Conservation (phyloP, 1,140 invertebrate genomes). For the Drosophila pachea region DNA sequence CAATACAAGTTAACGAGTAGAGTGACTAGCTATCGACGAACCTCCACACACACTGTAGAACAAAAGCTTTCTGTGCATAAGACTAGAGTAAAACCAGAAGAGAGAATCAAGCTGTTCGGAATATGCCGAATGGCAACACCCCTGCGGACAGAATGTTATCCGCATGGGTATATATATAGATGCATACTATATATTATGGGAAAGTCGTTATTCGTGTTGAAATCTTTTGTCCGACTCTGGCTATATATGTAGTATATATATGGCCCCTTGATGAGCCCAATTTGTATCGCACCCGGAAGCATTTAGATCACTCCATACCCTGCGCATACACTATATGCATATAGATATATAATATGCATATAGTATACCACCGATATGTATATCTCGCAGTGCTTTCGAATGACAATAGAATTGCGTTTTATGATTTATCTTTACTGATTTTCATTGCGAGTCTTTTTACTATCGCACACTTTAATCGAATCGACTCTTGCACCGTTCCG, state of each 20-base stretch:
- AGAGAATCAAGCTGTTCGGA: not conserved
- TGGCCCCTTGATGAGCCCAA: not conserved
- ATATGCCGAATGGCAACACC: not conserved
- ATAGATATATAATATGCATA: no score
- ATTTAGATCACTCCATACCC: not conserved
- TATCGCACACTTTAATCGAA: constrained; percentile 38
- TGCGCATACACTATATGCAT: no score
- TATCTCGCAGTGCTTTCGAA: not conserved
- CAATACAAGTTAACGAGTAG: no score
- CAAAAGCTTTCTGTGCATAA: not conserved
- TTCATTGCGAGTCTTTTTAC: constrained; percentile 3
- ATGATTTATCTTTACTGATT: constrained; percentile 21
- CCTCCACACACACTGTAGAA: no score
- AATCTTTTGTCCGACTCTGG: no score
- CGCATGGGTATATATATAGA: no score
- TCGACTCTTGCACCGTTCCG: constrained; percentile 39
- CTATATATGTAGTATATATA: no score
- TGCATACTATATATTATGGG: no score
- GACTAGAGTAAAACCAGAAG: not conserved
- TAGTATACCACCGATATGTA: not conserved
- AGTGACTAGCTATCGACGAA: no score
- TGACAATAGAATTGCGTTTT: constrained; percentile 1
- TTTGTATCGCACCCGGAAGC: not conserved
- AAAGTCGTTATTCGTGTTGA: no score
- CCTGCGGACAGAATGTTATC: not conserved